phyloP scores from a whole-genome alignment of 2,797 vertebrate genomes.

The Urophycis tenuis region DNA sequence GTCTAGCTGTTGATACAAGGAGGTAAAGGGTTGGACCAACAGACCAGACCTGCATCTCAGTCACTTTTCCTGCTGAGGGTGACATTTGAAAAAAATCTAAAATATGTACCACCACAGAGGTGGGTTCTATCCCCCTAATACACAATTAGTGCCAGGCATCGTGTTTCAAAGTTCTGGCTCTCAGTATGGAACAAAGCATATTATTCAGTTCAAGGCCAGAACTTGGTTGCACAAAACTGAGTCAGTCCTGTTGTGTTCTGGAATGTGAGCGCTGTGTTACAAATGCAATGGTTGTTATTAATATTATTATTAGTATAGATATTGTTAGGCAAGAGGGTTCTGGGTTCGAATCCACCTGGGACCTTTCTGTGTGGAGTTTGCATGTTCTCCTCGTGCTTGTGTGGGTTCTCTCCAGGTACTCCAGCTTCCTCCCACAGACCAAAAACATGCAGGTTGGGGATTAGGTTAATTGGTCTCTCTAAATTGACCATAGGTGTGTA shows the following conservation, averaged over 20 bases:
- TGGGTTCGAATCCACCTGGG: too few species aligned
- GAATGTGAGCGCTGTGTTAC: conserved; percentile 21
- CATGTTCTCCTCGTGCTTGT: too few species aligned
- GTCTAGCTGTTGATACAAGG: too few species aligned
- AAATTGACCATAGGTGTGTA: too few species aligned
- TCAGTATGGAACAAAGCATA: conserved; percentile 20
- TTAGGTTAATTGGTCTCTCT: too few species aligned
- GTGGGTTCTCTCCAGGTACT: too few species aligned
- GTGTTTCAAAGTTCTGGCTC: conserved; percentile 34
- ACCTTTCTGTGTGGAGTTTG: too few species aligned
- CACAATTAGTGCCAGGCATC: conserved; percentile 30
- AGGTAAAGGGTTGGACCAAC: too few species aligned
- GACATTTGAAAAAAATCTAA: conserved; percentile 12
- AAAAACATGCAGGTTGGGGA: too few species aligned
- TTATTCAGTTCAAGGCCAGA: conserved; percentile 33
- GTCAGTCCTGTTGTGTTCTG: conserved; percentile 1
- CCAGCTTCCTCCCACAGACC: too few species aligned
- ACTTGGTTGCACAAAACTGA: conserved; percentile 34
- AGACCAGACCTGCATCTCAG: neutral
- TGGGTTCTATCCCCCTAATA: conserved; percentile 16
- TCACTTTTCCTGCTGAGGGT: conserved; percentile 13
- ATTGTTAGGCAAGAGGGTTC: too few species aligned
- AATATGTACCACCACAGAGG: conserved; percentile 22
- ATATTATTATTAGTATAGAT: too few species aligned
- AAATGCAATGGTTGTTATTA: conserved; percentile 9